Base-by-base conservation (phyloP, 2,797 vertebrate species). In the Adelosebastes latens region DNA sequence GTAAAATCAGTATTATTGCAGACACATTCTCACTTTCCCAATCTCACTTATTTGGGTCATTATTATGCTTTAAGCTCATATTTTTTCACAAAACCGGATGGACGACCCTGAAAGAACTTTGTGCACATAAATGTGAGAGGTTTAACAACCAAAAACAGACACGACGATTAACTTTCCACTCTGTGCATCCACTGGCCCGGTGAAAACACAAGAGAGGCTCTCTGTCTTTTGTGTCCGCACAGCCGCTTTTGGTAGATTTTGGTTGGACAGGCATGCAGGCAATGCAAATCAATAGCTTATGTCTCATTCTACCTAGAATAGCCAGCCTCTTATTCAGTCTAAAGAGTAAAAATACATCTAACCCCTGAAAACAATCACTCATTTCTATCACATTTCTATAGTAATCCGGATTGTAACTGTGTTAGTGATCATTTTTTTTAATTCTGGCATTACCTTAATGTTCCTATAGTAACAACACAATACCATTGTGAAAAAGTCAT, bases 251-350 rank as follows among this genome's bases (percentile, higher is more conserved):
- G 53, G 55, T 75, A 53, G 56, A 62, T 76, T 53, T 56, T 70
- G 70, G 79, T 64, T 77, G 52, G 71, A 72, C 63, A n/a, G 9
- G 18, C 25, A 3, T 58, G 27, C 60, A 64, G 27, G 67, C 72
- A 42, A 64, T 55, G 59, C 66, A 75, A 83, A 83, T 85, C 75
- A 89, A 71, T 58, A 79, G 79, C 55, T 66, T 68, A 74, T 77
- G 52, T 56, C 25, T 60, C 31, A 53, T 72, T 56, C 18, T 49
- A 67, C 39, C 24, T 27, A 22, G 56, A n/a, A 59, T 53, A 60
- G 56, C 39, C 56, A 22, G 27, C 9, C 20, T 53, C 49, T 53
- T 53, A 22, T 53, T 53, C 20, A 53, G 49, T 53, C 32, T 29
- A 18, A 52, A 72, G 42, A 77, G 39, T 59, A 52, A 72, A 46